phyloP scores from a whole-genome alignment of 2,113 vertebrate genomes.

The Prietella phreatophila region DNA sequence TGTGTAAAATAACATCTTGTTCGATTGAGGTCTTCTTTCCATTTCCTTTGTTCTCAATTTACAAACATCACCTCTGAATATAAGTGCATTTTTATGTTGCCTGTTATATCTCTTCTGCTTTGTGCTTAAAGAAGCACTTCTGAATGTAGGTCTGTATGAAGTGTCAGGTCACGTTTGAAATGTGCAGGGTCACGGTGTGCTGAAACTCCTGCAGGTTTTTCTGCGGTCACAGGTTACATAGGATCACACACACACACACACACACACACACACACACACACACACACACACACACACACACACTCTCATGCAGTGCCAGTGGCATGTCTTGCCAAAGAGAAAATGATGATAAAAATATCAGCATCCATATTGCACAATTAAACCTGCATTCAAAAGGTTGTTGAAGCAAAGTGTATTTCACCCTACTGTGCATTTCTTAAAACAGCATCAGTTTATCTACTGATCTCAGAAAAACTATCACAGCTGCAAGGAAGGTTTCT shows the following conservation, averaged over 20 bases:
- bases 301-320: slow-evolving; percentile 12
- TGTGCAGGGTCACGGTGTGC: slow-evolving; percentile 62
- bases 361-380: slow-evolving; percentile 69
- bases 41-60: background rate
- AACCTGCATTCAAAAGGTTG: slow-evolving; percentile 44
- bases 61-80: background rate
- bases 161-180: slow-evolving; percentile 59
- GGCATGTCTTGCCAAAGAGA: slow-evolving; percentile 50
- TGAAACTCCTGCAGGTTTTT: slow-evolving; percentile 56
- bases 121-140: background rate
- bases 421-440: slow-evolving; percentile 11
- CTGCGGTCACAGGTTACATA: slow-evolving; percentile 61
- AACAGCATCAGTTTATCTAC: background rate
- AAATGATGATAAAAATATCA: slow-evolving; percentile 69
- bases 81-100: background rate
- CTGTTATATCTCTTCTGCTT: background rate
- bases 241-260: slow-evolving; percentile 51
- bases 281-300: slow-evolving; percentile 30
- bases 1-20: background rate
- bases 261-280: slow-evolving; percentile 35
- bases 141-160: background rate
- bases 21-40: background rate
- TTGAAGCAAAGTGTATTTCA: slow-evolving; percentile 9
- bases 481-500: background rate
- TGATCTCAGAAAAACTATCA: background rate